Evolutionary conservation across 1,140 invertebrate species (phyloP), one percentile per base, ranked within the genome.

Genomic region (Drosophila nikananu): DNA sequence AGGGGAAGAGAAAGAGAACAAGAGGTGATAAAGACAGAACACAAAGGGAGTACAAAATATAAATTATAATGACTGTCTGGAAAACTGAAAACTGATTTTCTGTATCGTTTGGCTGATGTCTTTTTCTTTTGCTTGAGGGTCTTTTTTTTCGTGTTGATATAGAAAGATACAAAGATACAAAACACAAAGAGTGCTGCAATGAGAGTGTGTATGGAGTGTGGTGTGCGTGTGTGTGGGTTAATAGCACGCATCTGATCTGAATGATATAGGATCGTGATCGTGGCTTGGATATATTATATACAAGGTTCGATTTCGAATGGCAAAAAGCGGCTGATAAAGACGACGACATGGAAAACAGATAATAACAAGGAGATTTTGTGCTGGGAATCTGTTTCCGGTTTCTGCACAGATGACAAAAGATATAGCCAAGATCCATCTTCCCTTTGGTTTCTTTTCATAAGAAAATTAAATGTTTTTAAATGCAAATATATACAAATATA

Each of bases 1-100:
- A 57, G 54, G 48, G 48, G 48, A 27, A 80, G 64, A 80, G 60
- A 84, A 52, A 91, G 51, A 87, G 73, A 79, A 81, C 81, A 82
- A 80, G 72, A 79, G 83, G 52, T 71, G 62, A 64, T 82, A 64
- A 68, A 74, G 67, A 79, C 64, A 55, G 58, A 58, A 77, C 64
- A 82, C 61, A 76, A 64, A 66, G 61, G 27, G n/a, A 32, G 35
- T 19, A 27, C 23, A 10, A 59, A 59, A 19, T 52, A 61, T 19
- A 52, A 23, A 64, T 46, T 8, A 51, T 65, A 44, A 41, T 72
- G 70, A 60, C 70, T 73, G 52, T 73, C 19, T 54, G 41, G 23
- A 51, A 30, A 51, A 51, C 17, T 35, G 70, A 49, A 30, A 58
- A 15, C 66, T 60, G 54, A 64, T 35, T 35, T 41, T 59, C 51